Evolutionary conservation across 2,113 vertebrate species (phyloP).

Genomic region (Petaurus breviceps): DNA sequence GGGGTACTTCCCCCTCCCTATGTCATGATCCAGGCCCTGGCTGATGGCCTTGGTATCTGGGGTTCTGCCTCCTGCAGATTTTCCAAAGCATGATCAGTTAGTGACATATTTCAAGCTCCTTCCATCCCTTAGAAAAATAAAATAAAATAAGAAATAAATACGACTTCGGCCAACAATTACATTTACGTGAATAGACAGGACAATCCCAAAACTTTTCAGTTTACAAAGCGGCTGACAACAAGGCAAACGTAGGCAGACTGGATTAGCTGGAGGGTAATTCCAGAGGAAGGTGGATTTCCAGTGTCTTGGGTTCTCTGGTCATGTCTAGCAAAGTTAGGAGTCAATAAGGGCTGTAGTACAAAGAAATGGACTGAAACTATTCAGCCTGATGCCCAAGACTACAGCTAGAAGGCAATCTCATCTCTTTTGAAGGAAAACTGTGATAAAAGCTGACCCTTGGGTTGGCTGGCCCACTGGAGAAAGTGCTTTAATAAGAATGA

Average conservation of each 20-base stretch:
- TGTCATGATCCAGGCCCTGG: slow-evolving; percentile 10
- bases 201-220: slow-evolving; percentile 15
- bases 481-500: slow-evolving; percentile 53
- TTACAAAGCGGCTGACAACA: slow-evolving; percentile 67
- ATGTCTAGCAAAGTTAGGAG: not conserved
- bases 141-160: slow-evolving; percentile 74
- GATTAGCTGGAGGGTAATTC: slow-evolving; percentile 5
- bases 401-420: slow-evolving; percentile 25
- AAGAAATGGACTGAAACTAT: slow-evolving; percentile 53
- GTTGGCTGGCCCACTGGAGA: slow-evolving; percentile 19
- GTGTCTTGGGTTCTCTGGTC: not conserved
- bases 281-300: not conserved
- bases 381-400: not conserved
- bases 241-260: not conserved
- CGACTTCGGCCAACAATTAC: slow-evolving; percentile 69
- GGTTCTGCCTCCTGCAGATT: slow-evolving; percentile 22
- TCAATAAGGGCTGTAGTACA: slow-evolving; percentile 31
- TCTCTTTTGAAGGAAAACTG: slow-evolving; percentile 40
- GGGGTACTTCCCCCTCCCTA: not conserved
- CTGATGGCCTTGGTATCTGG: not conserved
- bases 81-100: slow-evolving; percentile 5
- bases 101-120: slow-evolving; percentile 20
- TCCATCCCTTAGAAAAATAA: slow-evolving; percentile 56
- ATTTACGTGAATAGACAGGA: slow-evolving; percentile 65
- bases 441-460: slow-evolving; percentile 18